A percentile compares a stretch with the other conserved stretches of the same genome.
Evolutionary conservation across 2,113 vertebrate species (phyloP).

Genomic region (Syrmaticus mikado): DNA sequence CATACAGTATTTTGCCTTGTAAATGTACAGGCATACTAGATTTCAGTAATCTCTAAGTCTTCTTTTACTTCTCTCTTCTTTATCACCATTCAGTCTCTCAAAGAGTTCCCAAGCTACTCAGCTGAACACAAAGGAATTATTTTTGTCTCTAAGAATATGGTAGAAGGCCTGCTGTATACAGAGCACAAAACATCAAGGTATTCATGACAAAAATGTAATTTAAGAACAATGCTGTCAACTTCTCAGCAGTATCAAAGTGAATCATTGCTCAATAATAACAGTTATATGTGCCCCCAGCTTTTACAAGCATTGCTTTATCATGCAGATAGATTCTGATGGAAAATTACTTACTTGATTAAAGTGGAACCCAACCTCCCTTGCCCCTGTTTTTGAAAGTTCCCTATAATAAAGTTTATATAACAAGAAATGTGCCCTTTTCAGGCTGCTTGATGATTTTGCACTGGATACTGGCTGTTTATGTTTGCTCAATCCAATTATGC

Average conservation of each 20-base stretch:
- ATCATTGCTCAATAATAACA: not conserved
- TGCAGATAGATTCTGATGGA: not conserved
- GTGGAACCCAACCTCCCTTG: not conserved
- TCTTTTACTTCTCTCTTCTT: constrained; percentile 14
- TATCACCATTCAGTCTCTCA: not conserved
- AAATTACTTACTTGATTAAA: not conserved
- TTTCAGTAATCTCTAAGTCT: not conserved
- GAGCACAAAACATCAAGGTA: constrained; percentile 17
- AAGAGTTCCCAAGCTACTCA: not conserved
- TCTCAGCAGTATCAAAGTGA: not conserved
- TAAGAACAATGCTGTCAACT: not conserved
- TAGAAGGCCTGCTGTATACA: not conserved
- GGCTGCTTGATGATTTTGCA: not conserved
- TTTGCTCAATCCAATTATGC: not conserved
- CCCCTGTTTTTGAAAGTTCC: not conserved
- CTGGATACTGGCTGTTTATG: not conserved
- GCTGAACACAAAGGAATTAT: constrained; percentile 11
- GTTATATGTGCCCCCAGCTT: not conserved
- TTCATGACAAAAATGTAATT: constrained; percentile 24
- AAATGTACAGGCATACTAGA: not conserved
- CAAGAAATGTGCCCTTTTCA: not conserved
- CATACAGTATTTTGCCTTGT: not conserved
- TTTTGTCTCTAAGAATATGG: constrained; percentile 6
- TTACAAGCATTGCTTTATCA: not conserved
- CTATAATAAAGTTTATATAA: not conserved